These are phyloP conservation scores for Bradypus variegatus DNA, from an alignment of 2,797 vertebrate species.

Conservation along the genomic window DNA sequence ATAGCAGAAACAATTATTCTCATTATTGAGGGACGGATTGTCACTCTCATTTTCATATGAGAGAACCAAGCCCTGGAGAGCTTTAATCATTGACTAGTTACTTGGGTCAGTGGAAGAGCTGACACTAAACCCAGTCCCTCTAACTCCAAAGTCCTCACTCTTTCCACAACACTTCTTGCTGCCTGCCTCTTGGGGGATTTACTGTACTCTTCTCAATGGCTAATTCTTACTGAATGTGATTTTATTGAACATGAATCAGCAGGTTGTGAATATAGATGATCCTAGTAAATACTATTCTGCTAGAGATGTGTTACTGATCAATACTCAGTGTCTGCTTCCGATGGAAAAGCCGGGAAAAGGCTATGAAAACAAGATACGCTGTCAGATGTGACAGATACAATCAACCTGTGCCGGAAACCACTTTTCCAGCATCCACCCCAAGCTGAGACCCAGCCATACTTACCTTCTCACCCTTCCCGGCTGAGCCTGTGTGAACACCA, in stretches of 20 bases:
- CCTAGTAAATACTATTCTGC: not conserved
- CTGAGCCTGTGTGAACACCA: not conserved
- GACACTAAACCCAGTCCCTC: no score
- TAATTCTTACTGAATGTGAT: not conserved
- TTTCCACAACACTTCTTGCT: not conserved
- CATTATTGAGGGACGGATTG: not conserved
- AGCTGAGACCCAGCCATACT: not conserved
- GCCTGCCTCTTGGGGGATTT: not conserved
- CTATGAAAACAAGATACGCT: not conserved
- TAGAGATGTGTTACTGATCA: not conserved
- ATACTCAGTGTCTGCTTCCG: not conserved
- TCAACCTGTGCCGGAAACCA: not conserved
- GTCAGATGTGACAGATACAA: not conserved
- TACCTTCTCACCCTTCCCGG: not conserved
- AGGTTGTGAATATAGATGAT: not conserved
- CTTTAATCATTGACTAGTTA: not conserved
- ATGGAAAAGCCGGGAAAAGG: not conserved
- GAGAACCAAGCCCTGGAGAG: not conserved
- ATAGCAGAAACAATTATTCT: not conserved
- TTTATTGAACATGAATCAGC: not conserved
- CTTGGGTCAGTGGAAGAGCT: rapidly evolving
- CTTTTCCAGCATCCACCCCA: not conserved
- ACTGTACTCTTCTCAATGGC: not conserved
- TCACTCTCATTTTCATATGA: not conserved
- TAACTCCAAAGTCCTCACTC: not conserved